Evolutionary conservation across 2,888 invertebrate species (phyloP).

Genomic region (Drosophila koepferae): DNA sequence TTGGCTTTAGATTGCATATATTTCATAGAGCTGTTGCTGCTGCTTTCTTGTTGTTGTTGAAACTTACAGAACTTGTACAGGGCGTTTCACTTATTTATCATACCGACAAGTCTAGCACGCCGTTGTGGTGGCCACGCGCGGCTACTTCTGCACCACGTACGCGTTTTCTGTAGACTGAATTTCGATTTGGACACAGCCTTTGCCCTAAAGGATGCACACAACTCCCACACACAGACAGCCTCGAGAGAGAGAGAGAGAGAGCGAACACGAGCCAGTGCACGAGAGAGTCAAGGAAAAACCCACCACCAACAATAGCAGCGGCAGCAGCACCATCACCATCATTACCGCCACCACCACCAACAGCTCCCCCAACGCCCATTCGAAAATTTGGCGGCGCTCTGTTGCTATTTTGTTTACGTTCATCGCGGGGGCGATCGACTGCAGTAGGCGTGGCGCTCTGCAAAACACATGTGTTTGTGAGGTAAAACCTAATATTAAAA

Average conservation of each 20-base stretch:
- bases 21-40: slow-evolving; percentile 52
- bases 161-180: slow-evolving; percentile 86
- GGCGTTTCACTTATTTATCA: slow-evolving; percentile 86
- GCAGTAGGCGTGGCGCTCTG: slow-evolving; percentile 16
- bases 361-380: slow-evolving; percentile 21
- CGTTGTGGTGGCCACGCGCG: slow-evolving; percentile 85
- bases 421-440: slow-evolving; percentile 52
- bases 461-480: slow-evolving; percentile 28
- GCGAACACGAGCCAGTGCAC: slow-evolving; percentile 42
- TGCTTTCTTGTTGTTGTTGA: slow-evolving; percentile 47
- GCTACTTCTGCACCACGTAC: slow-evolving; percentile 86
- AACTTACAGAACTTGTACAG: slow-evolving; percentile 86
- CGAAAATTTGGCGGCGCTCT: slow-evolving; percentile 54
- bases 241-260: slow-evolving; percentile 7
- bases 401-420: slow-evolving; percentile 81
- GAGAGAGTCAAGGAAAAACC: slow-evolving; percentile 41
- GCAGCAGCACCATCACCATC: slow-evolving; percentile 38
- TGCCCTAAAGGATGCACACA: slow-evolving; percentile 66
- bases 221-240: slow-evolving; percentile 43
- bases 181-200: slow-evolving; percentile 59
- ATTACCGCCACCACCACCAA: slow-evolving; percentile 23
- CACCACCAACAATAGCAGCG: slow-evolving; percentile 32
- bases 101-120: slow-evolving; percentile 86
- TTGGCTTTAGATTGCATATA: slow-evolving; percentile 56
- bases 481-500: background rate